These are phyloP conservation scores for Trididemnum nubilum DNA, from an alignment of 23 tunicate species.

Conservation along the genomic window DNA sequence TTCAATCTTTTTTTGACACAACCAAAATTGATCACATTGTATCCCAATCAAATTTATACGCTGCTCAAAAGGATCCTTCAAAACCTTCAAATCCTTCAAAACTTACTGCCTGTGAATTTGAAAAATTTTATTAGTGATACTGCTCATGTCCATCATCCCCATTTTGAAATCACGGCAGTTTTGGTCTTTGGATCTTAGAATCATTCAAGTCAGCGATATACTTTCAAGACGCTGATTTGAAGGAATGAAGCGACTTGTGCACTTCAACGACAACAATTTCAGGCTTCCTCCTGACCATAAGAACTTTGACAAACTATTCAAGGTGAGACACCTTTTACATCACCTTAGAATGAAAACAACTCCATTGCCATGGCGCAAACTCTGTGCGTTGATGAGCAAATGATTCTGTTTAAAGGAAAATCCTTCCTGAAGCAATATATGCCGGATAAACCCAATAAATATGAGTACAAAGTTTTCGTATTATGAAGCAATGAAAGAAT, in stretches of 20 bases:
- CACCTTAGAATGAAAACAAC: not conserved
- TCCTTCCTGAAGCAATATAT: slow-evolving; percentile 1
- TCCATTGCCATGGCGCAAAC: not conserved
- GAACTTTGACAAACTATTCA: slow-evolving; percentile 20
- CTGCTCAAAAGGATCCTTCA: not conserved
- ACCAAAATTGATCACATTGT: not conserved
- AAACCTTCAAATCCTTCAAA: no score
- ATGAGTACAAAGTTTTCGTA: not conserved
- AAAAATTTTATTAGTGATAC: not conserved
- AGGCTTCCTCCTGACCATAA: not conserved
- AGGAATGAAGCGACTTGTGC: not conserved
- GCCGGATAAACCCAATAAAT: not conserved
- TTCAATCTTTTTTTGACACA: not conserved
- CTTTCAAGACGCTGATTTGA: not conserved
- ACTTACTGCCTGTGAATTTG: no score
- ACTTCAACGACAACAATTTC: not conserved
- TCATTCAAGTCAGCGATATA: not conserved
- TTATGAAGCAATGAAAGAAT: not conserved
- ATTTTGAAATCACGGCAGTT: not conserved
- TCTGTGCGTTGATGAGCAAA: no score
- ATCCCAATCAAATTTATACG: not conserved
- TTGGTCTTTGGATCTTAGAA: not conserved
- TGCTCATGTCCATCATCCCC: not conserved
- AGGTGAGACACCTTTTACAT: not conserved
- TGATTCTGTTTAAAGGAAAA: not conserved